Evolutionary conservation across 2,888 invertebrate species (phyloP), one percentile per base, ranked within the genome.

Genomic region (Neria commutata): DNA sequence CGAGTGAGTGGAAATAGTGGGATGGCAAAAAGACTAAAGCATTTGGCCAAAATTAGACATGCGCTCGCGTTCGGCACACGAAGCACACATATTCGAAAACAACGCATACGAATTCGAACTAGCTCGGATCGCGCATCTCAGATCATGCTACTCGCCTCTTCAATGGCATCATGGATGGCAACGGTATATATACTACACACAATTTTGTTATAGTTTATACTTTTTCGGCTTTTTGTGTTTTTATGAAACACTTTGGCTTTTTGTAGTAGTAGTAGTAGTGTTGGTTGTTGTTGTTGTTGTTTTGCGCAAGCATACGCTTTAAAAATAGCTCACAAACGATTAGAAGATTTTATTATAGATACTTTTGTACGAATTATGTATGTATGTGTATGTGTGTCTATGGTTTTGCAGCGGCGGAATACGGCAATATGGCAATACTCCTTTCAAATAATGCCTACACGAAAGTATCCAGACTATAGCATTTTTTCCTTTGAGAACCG

Each of bases 21-120:
- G 21, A 23, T 21, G 42, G 21, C 5, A 42, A 42, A 54, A 47
- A 52, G 65, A 60, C n/a, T n/a, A 65, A 68, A 70, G 71, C 70
- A 67, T 70, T 77, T 72, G 66, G 75, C 78, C 79, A 79, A 79
- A 79, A 76, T 80, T 79, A 80, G 79, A 75, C 71, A 72, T 70
- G 68, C 70, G 64, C 65, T 63, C 51, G 49, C 45, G 52, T 55
- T 6, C 11, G 29, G 11, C 14, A 21, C 3, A 21, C 14, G 17
- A 8, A n/a, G 19, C 21, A 21, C 6, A 21, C 19, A n/a, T 37
- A 37, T 29, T 29, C 37, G n/a, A 14, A 37, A 14, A n/a, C 8
- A n/a, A n/a, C n/a, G n/a, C n/a, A n/a, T n/a, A n/a, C n/a, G n/a
- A n/a, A n/a, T n/a, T n/a, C n/a, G n/a, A n/a, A n/a, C n/a, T n/a